Base-by-base conservation (phyloP, 1,140 invertebrate species). In the Drosophila carrolli region DNA sequence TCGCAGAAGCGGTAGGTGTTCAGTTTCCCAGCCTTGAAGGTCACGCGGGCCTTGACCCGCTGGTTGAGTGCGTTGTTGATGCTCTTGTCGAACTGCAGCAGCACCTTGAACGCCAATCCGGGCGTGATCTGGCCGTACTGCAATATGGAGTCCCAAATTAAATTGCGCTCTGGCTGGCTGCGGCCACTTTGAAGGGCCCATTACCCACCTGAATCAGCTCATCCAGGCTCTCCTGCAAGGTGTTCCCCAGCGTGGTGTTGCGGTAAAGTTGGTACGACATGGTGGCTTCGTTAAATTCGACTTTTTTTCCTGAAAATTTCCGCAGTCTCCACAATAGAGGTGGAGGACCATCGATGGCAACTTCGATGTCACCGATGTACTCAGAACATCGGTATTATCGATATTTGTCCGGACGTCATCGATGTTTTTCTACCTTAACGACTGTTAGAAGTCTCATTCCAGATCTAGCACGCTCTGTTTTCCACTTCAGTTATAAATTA, bases 1-100 rank as follows among this genome's bases (percentile, higher is more conserved):
- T 99, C 99, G 95, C 99, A 99, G 94, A 99, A 99, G 85, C 99
- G 95, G 93, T 99, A 99, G 0, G 98, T 99, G 91, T 98, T 98
- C 68, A 99, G 93, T 94, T 99, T 99, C 38, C 97, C 97, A 76
- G 98, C 98, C 96, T 98, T 99, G 92, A 99, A 99, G 32, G 96
- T 97, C 57, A 99, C 94, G 88, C 97, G 95, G 44, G 97, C 97
- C 92, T 98, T 99, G 1, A 99, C 97, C 93, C 96, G 94, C 54
- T 95, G 97, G n/a, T 98, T 96, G 40, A 99, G 93, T 11, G 98
- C 98, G 90, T 95, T 96, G 92, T 99, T 99, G 67, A 99, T 99
- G 56, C 97, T 96, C 93, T 98, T 98, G 92, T 99, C 99, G 93
- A 99, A 99, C 92, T 99, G 98, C 43, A 98, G 93, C 55, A 99